These are phyloP conservation scores for Bombus cullumanus DNA, from an alignment of 1,140 invertebrate species.

Conservation along the genomic window DNA sequence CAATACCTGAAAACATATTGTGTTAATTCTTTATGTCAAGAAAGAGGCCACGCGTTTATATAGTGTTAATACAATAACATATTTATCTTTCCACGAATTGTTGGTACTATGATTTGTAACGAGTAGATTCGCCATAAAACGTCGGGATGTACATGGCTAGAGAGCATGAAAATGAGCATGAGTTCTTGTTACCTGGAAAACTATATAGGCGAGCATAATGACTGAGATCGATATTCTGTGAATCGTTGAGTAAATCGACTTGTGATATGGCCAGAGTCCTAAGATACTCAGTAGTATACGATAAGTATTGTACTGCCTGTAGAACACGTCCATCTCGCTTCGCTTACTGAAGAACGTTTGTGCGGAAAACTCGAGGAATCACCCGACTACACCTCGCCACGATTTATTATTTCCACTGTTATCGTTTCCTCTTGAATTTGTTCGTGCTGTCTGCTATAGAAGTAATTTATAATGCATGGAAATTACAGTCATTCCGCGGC, in stretches of 20 bases:
- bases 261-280: conserved; percentile 46
- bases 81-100: too few relatives aligned
- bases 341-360: neutral
- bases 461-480: neutral
- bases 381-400: neutral
- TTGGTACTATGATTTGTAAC: too few relatives aligned
- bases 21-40: fast-evolving
- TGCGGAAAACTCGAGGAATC: neutral
- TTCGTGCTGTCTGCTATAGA: too few relatives aligned
- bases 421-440: too few relatives aligned
- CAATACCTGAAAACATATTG: neutral
- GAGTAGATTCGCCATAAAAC: too few relatives aligned
- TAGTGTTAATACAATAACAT: too few relatives aligned
- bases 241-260: neutral
- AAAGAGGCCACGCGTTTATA: fast-evolving
- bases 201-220: too few relatives aligned
- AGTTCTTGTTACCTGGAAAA: too few relatives aligned
- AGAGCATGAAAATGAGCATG: fast-evolving
- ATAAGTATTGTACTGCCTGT: conserved; percentile 12
- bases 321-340: conserved; percentile 27
- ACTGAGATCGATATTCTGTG: neutral
- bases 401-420: neutral
- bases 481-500: neutral
- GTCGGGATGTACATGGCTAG: fast-evolving
- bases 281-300: neutral